Percentiles rank a stretch among this genome's conserved stretches.
Conservation (phyloP, 1,140 invertebrate genomes). For the Brachionus angularis region DNA sequence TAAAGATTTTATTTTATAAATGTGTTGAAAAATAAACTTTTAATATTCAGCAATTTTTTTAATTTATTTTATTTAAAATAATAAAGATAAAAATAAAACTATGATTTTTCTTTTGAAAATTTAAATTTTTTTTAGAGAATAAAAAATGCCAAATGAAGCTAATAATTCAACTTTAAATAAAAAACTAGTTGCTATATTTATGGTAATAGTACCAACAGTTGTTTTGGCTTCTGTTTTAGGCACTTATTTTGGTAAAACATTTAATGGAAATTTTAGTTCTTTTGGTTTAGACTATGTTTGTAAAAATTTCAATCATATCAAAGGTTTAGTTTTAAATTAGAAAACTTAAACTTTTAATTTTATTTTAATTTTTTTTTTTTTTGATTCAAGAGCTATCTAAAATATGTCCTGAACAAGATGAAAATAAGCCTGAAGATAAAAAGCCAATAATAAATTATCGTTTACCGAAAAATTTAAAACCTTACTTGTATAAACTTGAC, state of each 20-base stretch:
- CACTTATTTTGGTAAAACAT: background rate
- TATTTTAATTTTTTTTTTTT: background rate
- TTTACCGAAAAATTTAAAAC: background rate
- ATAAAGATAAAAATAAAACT: too few relatives aligned
- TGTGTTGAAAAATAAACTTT: too few relatives aligned
- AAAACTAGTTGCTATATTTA: background rate
- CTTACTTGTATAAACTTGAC: background rate
- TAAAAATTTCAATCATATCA: background rate
- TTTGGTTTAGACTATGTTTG: background rate
- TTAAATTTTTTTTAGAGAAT: too few relatives aligned
- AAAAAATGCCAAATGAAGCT: too few relatives aligned
- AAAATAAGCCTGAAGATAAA: background rate
- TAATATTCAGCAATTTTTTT: too few relatives aligned
- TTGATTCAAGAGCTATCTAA: background rate
- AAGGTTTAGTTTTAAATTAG: background rate
- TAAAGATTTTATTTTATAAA: too few relatives aligned
- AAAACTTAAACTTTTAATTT: background rate
- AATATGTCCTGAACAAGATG: background rate
- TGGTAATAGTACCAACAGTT: background rate
- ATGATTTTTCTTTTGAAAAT: too few relatives aligned
- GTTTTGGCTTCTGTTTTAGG: background rate
- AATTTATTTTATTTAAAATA: too few relatives aligned
- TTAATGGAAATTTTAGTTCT: background rate
- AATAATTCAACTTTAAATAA: background rate
- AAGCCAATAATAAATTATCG: background rate